These are phyloP conservation scores for Oriolus oriolus DNA, from an alignment of 2,113 vertebrate genomes.

Conservation along the genomic window DNA sequence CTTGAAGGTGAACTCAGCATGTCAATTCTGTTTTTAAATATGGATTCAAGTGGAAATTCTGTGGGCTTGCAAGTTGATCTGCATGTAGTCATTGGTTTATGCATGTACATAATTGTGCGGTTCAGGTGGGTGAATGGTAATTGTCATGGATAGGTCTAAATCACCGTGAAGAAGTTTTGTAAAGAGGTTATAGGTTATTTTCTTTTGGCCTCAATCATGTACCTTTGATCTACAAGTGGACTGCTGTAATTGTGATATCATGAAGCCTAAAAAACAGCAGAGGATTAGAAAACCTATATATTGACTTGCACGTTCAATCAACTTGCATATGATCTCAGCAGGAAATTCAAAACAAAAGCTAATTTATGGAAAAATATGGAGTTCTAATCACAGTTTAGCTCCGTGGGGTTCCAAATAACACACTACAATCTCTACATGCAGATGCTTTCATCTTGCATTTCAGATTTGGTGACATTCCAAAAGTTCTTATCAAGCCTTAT, in stretches of 20 bases:
- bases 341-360: constrained; percentile 77
- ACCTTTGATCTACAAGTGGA: constrained; percentile 49
- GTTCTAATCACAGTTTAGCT: constrained; percentile 80
- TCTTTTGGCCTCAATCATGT: not conserved
- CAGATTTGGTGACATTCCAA: constrained; percentile 63
- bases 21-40: not conserved
- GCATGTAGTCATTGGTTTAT: not conserved
- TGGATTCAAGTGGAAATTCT: not conserved
- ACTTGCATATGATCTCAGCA: constrained; percentile 75
- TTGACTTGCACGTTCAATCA: constrained; percentile 67
- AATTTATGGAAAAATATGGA: constrained; percentile 87
- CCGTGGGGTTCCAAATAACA: constrained; percentile 78
- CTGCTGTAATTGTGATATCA: constrained; percentile 2
- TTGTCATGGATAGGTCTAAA: not conserved
- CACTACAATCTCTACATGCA: constrained; percentile 66
- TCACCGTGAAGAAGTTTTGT: not conserved
- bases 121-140: not conserved
- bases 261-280: constrained; percentile 60
- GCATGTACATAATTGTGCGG: not conserved
- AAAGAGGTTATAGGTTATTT: not conserved
- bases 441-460: constrained; percentile 72
- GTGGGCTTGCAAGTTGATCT: not conserved
- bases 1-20: not conserved
- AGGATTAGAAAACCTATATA: constrained; percentile 66
- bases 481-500: constrained; percentile 73